A percentile compares a stretch with the other conserved stretches of the same genome.
These are phyloP conservation scores for Aurelia coerulea DNA, from an alignment of 30 jellyfish, hydroid and myxozoan genomes.

Conservation along the genomic window DNA sequence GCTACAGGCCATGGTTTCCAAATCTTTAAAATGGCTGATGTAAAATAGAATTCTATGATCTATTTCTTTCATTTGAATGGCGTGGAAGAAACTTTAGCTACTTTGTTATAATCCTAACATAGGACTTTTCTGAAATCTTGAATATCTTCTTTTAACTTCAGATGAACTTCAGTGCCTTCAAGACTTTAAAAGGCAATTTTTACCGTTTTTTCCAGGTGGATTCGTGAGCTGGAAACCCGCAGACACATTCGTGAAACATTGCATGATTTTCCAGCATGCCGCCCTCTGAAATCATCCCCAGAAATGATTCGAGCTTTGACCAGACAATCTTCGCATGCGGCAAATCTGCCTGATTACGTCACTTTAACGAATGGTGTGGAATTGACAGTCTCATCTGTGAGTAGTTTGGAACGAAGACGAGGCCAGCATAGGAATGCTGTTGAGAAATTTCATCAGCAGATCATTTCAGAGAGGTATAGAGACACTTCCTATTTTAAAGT, in stretches of 20 bases:
- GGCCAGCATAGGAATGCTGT: constrained; percentile 60
- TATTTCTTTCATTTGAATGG: no score
- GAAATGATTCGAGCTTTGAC: constrained; percentile 38
- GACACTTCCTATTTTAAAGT: no score
- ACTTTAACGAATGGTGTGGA: constrained; percentile 39
- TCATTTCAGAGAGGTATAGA: constrained; percentile 37
- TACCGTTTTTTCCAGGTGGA: constrained; percentile 46
- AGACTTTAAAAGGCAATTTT: no score
- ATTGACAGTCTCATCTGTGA: constrained; percentile 48
- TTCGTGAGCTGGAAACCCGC: constrained; percentile 36
- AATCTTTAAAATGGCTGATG: no score
- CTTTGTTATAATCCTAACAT: no score
- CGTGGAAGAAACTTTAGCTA: no score
- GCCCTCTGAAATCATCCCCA: constrained; percentile 59
- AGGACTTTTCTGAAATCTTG: no score
- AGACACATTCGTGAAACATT: constrained; percentile 64
- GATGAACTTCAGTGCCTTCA: no score
- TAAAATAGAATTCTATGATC: no score
- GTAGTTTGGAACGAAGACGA: constrained; percentile 53
- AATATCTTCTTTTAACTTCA: no score
- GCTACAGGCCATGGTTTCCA: no score
- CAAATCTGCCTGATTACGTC: constrained; percentile 51
- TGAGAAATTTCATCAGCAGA: constrained; percentile 42
- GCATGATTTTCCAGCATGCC: constrained; percentile 74
- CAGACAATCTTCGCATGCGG: constrained; percentile 23